These are phyloP conservation scores for Tubulanus polymorphus DNA, from an alignment of 2,888 invertebrate genomes.

Conservation along the genomic window DNA sequence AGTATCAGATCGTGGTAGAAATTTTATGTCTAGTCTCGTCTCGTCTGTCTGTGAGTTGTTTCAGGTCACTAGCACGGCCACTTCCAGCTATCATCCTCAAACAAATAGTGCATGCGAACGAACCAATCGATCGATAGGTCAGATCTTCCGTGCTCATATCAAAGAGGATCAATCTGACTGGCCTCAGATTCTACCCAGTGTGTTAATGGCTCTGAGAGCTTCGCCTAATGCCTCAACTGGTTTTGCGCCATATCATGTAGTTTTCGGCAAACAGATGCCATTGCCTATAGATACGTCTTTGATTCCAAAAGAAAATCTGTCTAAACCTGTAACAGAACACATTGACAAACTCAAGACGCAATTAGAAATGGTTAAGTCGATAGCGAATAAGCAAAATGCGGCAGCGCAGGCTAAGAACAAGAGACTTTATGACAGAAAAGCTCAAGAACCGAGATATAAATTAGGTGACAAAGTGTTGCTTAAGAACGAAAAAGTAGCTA, in stretches of 20 bases:
- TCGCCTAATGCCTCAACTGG: slow-evolving; percentile 19
- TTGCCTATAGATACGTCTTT: slow-evolving; percentile 18
- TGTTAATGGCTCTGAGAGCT: slow-evolving; percentile 23
- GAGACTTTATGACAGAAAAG: slow-evolving; percentile 14
- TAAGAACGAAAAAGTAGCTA: slow-evolving; percentile 1
- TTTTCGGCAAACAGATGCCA: slow-evolving; percentile 22
- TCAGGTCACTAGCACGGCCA: slow-evolving; percentile 15
- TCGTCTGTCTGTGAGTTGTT: slow-evolving; percentile 21
- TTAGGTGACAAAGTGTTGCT: slow-evolving; percentile 9
- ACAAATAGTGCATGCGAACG: slow-evolving; percentile 22
- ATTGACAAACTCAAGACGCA: slow-evolving; percentile 7
- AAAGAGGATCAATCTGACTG: slow-evolving; percentile 18
- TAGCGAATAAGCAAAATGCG: slow-evolving; percentile 14
- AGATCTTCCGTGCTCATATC: slow-evolving; percentile 17
- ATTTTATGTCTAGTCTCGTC: slow-evolving; percentile 20
- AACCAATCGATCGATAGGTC: slow-evolving; percentile 18
- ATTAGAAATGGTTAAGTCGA: not conserved
- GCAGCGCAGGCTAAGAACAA: slow-evolving; percentile 17
- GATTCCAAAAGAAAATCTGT: slow-evolving; percentile 16
- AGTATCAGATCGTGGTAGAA: slow-evolving; percentile 21
- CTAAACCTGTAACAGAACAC: slow-evolving; percentile 16
- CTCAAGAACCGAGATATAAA: slow-evolving; percentile 11
- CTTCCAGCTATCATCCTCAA: slow-evolving; percentile 22
- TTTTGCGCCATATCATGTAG: slow-evolving; percentile 18
- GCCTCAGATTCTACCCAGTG: slow-evolving; percentile 18